phyloP scores from a whole-genome alignment of 2,113 vertebrate genomes.

The Motacilla alba region DNA sequence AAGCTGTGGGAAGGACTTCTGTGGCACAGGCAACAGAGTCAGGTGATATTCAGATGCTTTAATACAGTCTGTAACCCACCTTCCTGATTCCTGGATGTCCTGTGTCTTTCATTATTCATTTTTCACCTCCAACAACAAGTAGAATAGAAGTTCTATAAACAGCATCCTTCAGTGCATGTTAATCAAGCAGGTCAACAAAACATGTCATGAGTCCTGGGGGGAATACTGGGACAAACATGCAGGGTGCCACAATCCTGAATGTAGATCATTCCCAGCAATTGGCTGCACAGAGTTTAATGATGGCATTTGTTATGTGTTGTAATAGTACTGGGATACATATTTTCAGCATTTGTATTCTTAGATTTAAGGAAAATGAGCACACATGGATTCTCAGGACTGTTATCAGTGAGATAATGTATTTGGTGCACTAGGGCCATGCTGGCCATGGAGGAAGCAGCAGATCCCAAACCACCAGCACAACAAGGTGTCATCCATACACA shows the following conservation, averaged over 20 bases:
- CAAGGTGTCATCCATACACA: background rate
- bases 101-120: background rate
- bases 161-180: background rate
- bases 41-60: background rate
- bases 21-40: background rate
- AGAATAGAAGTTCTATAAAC: background rate
- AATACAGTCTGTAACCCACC: background rate
- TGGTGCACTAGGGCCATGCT: background rate
- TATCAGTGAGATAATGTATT: background rate
- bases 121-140: background rate
- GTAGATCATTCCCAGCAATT: background rate
- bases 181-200: conserved; percentile 7
- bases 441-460: background rate
- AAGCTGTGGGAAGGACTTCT: background rate
- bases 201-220: background rate
- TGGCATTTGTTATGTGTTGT: background rate
- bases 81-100: background rate
- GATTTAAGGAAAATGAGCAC: background rate
- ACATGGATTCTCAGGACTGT: background rate
- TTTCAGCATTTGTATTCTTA: background rate
- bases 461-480: background rate
- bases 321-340: background rate
- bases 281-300: background rate
- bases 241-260: background rate
- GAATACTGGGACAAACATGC: background rate